phyloP scores from a whole-genome alignment of 2,888 invertebrate genomes.

The Poecilus cupreus region DNA sequence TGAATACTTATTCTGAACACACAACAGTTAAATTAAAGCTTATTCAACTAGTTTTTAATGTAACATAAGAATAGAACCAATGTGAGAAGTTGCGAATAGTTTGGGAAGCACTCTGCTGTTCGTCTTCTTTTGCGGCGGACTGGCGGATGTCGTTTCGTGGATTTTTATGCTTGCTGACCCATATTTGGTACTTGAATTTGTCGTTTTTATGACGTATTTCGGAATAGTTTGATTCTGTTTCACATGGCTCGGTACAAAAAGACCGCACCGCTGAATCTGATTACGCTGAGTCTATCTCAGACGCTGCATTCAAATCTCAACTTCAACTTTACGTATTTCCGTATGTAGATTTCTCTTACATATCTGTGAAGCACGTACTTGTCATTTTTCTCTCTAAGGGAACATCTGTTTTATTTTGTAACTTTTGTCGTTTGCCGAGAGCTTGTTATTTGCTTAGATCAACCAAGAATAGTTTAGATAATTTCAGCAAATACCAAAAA shows the following conservation, averaged over 20 bases:
- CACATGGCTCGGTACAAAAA: slow-evolving; percentile 7
- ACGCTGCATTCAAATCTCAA: slow-evolving; percentile 7
- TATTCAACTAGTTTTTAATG: too few species aligned
- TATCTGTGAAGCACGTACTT: slow-evolving; percentile 29
- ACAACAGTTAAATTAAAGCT: too few species aligned
- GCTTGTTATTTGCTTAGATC: slow-evolving; percentile 38
- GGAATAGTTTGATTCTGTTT: slow-evolving; percentile 48
- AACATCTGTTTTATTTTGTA: slow-evolving; percentile 36
- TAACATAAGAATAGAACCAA: too few species aligned
- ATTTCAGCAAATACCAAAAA: slow-evolving; percentile 30
- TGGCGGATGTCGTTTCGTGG: slow-evolving; percentile 23
- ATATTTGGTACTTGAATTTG: slow-evolving; percentile 54
- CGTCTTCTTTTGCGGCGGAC: background rate
- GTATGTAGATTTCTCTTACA: slow-evolving; percentile 30
- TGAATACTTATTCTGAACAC: too few species aligned
- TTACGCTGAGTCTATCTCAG: slow-evolving; percentile 10
- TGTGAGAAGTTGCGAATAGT: background rate
- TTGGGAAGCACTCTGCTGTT: background rate
- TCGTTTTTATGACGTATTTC: slow-evolving; percentile 50
- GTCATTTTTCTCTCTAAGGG: slow-evolving; percentile 18
- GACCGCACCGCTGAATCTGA: slow-evolving; percentile 29
- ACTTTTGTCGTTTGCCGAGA: slow-evolving; percentile 22
- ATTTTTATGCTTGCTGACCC: slow-evolving; percentile 48
- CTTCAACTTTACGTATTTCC: slow-evolving; percentile 11
- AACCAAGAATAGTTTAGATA: slow-evolving; percentile 31